Conservation (phyloP, 2,888 invertebrate genomes). For the Drosophila nr. perissopoda region DNA sequence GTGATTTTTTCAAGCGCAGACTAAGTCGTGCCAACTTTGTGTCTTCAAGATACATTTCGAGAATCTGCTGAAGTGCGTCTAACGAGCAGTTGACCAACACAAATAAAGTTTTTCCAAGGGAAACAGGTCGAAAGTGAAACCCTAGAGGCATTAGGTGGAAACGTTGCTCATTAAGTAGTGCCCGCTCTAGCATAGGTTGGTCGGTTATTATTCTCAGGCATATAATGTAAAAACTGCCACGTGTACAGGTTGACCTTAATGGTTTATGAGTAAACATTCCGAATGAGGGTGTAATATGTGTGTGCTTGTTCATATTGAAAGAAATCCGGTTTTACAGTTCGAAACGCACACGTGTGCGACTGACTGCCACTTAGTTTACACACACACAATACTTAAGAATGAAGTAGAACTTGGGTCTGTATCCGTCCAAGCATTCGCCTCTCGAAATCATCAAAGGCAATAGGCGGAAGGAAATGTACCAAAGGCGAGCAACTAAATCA, state of each 20-base stretch:
- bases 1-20: slow-evolving; percentile 21
- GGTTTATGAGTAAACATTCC: slow-evolving; percentile 8
- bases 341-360: slow-evolving; percentile 33
- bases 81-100: slow-evolving; percentile 26
- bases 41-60: slow-evolving; percentile 5
- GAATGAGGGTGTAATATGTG: not conserved
- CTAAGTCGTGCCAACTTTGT: not conserved
- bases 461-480: slow-evolving; percentile 18
- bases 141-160: slow-evolving; percentile 14
- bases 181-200: slow-evolving; percentile 1
- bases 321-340: slow-evolving; percentile 52
- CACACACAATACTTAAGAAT: not conserved
- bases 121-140: slow-evolving; percentile 12
- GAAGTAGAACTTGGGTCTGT: slow-evolving; percentile 9
- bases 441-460: slow-evolving; percentile 38
- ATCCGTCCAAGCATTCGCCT: slow-evolving; percentile 1
- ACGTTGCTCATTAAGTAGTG: slow-evolving; percentile 13
- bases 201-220: slow-evolving; percentile 1
- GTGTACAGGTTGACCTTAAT: slow-evolving; percentile 17
- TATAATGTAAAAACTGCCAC: slow-evolving; percentile 16
- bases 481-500: slow-evolving; percentile 37
- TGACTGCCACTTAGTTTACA: slow-evolving; percentile 5
- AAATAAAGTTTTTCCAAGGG: slow-evolving; percentile 10
- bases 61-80: slow-evolving; percentile 15
- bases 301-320: slow-evolving; percentile 15